Evolutionary conservation across 2,797 vertebrate species (phyloP).

Genomic region (Danio albolineatus): DNA sequence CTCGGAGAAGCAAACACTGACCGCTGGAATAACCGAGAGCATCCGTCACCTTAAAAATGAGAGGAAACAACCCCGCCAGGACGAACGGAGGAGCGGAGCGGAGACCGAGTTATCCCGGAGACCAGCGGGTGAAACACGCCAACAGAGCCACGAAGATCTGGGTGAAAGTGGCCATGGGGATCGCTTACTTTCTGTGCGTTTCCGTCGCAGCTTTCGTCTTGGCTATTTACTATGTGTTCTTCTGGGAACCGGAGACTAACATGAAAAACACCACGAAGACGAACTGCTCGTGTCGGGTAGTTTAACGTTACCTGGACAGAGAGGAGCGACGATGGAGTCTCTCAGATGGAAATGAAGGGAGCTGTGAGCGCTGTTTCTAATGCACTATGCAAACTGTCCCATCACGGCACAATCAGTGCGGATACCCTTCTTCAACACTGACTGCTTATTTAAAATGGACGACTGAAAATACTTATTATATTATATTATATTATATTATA

Average conservation of each 20-base stretch:
- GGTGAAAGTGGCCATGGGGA: conserved; percentile 88
- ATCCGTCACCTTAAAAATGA: conserved; percentile 66
- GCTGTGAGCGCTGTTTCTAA: neutral
- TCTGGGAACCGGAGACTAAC: conserved; percentile 81
- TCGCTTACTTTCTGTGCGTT: conserved; percentile 89
- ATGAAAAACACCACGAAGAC: conserved; percentile 41
- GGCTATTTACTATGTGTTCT: conserved; percentile 87
- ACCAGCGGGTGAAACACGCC: conserved; percentile 81
- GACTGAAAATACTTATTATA: neutral
- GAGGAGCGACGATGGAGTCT: neutral
- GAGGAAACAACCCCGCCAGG: conserved; percentile 67
- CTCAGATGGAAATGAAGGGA: neutral
- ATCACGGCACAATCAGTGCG: neutral
- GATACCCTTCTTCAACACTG: neutral
- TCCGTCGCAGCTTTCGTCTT: conserved; percentile 87
- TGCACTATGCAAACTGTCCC: conserved; percentile 20
- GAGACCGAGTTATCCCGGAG: conserved; percentile 82
- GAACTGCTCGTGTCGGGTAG: conserved; percentile 29
- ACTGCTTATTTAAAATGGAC: conserved; percentile 7
- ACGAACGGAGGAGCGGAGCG: conserved; percentile 75
- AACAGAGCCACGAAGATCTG: conserved; percentile 81
- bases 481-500: neutral
- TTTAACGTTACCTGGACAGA: neutral
- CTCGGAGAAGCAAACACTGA: neutral
- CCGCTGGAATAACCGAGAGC: neutral